Base-by-base conservation (phyloP, 1,140 invertebrate species). In the Tyrophagus putrescentiae region DNA sequence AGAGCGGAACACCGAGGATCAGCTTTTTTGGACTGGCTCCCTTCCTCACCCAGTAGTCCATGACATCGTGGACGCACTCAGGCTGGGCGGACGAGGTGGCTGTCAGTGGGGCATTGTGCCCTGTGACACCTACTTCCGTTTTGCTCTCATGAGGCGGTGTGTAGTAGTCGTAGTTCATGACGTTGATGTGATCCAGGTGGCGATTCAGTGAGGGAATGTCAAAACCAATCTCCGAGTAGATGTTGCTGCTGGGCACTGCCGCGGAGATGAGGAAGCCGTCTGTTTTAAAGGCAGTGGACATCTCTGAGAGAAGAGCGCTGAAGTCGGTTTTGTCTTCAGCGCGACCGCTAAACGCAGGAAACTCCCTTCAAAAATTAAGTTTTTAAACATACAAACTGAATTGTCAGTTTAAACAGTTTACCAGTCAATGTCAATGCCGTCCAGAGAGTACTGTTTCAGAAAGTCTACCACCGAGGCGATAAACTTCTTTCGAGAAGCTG, bases 401-500 rank as follows among this genome's bases (percentile, higher is more conserved):
- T n/a, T n/a, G n/a, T n/a, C 6, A n/a, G 25, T 48, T 5, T 6
- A 6, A 13, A 29, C 21, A 48, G 25, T 27, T 48, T 48, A 21
- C 44, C 91, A 96, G 70, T 95, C 91, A 64, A 97, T 75, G 73
- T 97, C 92, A 21, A 97, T 77, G 7, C 93, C 93, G 73, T 97
- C 91, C 71, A 97, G 96, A 66, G 87, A 84, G 70, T 93, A 87
- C 67, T 88, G 82, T 63, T 91, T 76, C 45, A 95, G 75, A 70
- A 93, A 95, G 71, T 84, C 84, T 9, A 95, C 79, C 31, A 83
- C 79, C 66, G 89, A 89, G 72, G 83, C 84, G 1, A 68, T 61
- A 65, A 93, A 85, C 67, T 85, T 81, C 69, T 80, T 80, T 41
- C 88, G 73, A 59, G 81, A 75, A 21, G 84, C 82, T 0, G 79